Percentiles rank a stretch among this genome's conserved stretches.
phyloP scores from a whole-genome alignment of 1,140 invertebrate species.

The Hycleus phaleratus region DNA sequence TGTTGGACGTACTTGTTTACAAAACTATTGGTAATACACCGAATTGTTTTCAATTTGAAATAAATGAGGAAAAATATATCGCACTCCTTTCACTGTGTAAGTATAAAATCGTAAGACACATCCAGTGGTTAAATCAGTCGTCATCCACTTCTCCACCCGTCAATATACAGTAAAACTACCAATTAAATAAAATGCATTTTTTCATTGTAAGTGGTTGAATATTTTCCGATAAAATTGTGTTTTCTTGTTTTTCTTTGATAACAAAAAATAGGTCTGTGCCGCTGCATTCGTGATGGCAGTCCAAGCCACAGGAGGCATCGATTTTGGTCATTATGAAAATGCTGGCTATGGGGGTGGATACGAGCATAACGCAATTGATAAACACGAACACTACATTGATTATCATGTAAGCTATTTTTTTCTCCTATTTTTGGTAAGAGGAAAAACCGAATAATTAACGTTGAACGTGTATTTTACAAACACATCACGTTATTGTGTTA shows the following conservation, averaged over 20 bases:
- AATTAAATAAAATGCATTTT: constrained; percentile 8
- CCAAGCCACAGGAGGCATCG: constrained; percentile 19
- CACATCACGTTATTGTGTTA: background rate
- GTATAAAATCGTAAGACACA: no score
- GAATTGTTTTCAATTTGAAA: no score
- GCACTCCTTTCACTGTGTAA: no score
- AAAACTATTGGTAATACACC: no score
- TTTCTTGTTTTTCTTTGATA: constrained; percentile 2
- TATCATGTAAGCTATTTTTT: constrained; percentile 24
- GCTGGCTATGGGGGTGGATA: constrained; percentile 17
- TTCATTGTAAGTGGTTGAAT: constrained; percentile 18
- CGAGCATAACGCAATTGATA: constrained; percentile 20
- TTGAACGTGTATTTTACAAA: background rate
- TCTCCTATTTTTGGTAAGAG: background rate
- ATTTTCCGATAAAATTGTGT: background rate
- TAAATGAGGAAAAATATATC: no score
- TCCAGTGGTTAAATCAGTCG: no score
- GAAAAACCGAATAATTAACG: background rate
- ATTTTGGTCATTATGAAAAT: constrained; percentile 23
- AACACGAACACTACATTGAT: constrained; percentile 22
- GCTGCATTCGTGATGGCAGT: constrained; percentile 23
- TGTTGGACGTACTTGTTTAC: no score
- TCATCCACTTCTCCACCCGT: no score
- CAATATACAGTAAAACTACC: no score
- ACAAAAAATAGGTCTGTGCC: constrained; percentile 20